Base-by-base conservation (phyloP, 2,888 invertebrate genomes). In the Minunthozetes semirufus region DNA sequence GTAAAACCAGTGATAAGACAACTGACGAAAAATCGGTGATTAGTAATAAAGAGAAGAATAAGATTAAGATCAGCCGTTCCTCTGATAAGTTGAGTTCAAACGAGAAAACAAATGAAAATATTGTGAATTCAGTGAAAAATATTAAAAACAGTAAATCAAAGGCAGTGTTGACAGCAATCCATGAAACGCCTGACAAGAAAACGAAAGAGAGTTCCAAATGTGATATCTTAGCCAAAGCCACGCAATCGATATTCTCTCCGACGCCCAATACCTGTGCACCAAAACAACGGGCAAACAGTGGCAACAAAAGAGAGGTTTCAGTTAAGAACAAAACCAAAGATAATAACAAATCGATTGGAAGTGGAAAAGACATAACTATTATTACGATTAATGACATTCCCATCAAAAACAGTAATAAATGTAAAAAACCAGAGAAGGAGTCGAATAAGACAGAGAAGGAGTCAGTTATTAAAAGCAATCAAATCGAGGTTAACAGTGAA, bases 171-270 rank as follows among this genome's bases (percentile, higher is more conserved):
- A 19, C 38, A n/a, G 42, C n/a, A 42, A 11, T 38, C 19, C 38
- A 42, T 22, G 42, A 19, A 42, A 38, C 66, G 19, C 38, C 66
- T 66, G 22, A 66, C 19, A 29, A 33, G 9, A 66, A 38, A 15
- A 5, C 19, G 1, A 42, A 66, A 19, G 19, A 33, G 15, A 22
- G 17, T 19, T 11, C 66, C 13, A 38, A 42, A 3, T 66, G 72
- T 68, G 82, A 82, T 77, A 84, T 83, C 75, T 79, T 83, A 70
- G 83, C 84, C 6, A 81, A 83, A 79, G 84, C 83, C 22, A 82
- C 83, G 15, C 82, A 83, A 76, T 83, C 83, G 0, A 83, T 84
- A 50, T 84, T 83, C 72, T 72, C 74, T 70, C 56, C 72, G 25
- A 25, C 56, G 56, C 66, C 66, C 66, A 66, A 63, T 33, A 9